A percentile compares a stretch with the other conserved stretches of the same genome.
Conservation (phyloP, 2,888 invertebrate species). For the Drosophila austrosaltans region DNA sequence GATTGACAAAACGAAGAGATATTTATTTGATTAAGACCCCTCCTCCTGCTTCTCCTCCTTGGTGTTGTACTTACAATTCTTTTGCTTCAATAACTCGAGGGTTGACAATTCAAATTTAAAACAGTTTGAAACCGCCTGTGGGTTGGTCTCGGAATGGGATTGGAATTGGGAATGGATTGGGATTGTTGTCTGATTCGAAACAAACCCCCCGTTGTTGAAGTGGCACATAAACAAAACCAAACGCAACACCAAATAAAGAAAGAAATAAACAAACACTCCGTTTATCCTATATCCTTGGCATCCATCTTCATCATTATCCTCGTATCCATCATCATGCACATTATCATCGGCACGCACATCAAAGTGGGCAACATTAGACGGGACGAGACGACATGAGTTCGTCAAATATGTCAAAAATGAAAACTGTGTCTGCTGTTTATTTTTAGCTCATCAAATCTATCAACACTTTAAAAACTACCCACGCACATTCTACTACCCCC, state of each 20-base stretch:
- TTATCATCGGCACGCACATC: constrained; percentile 39
- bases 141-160: not conserved
- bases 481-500: constrained; percentile 3
- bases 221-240: constrained; percentile 50
- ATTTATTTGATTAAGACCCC: constrained; percentile 33
- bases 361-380: constrained; percentile 42
- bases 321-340: constrained; percentile 2
- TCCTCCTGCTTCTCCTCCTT: not conserved
- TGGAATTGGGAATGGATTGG: constrained; percentile 50
- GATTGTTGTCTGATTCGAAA: constrained; percentile 36
- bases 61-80: too few species aligned
- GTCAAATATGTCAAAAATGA: constrained; percentile 58
- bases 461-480: constrained; percentile 51
- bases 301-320: constrained; percentile 33
- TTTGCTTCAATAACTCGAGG: constrained; percentile 20
- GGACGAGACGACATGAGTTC: constrained; percentile 63
- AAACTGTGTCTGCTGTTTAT: constrained; percentile 47
- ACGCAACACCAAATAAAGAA: constrained; percentile 53
- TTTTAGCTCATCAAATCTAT: constrained; percentile 62
- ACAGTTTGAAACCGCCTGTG: constrained; percentile 31
- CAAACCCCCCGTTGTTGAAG: constrained; percentile 31
- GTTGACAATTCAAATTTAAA: constrained; percentile 61
- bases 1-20: constrained; percentile 1
- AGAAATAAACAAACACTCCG: constrained; percentile 18
- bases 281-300: constrained; percentile 47